Conservation (phyloP, 2,797 vertebrate genomes). For the Luscinia luscinia region DNA sequence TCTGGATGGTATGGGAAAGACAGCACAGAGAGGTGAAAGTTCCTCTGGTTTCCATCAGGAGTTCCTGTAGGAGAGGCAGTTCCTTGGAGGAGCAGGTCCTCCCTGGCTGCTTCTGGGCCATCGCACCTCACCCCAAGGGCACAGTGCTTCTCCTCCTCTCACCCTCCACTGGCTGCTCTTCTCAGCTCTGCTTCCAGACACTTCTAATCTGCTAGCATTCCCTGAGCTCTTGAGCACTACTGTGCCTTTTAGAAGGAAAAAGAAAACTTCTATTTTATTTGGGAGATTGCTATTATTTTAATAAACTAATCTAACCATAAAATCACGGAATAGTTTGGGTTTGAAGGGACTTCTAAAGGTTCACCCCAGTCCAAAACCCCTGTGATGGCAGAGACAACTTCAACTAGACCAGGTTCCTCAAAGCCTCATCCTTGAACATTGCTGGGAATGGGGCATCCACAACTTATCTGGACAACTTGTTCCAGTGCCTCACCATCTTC, state of each 20-base stretch:
- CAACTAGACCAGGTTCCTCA: background rate
- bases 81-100: background rate
- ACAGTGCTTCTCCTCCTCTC: background rate
- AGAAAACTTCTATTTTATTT: background rate
- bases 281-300: background rate
- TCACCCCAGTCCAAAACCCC: too few species aligned
- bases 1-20: background rate
- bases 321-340: background rate
- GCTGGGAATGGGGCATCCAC: background rate
- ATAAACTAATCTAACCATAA: background rate
- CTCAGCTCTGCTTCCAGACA: accelerated
- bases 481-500: background rate
- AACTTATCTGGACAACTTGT: background rate
- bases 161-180: accelerated
- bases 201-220: background rate
- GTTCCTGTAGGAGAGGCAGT: background rate
- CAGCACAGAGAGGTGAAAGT: background rate
- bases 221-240: background rate
- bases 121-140: background rate
- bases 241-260: background rate
- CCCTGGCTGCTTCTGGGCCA: background rate
- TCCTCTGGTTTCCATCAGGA: background rate
- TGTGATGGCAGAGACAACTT: background rate
- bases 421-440: background rate
- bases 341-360: background rate